phyloP scores from a whole-genome alignment of 2,113 vertebrate genomes.

The Formicarius rufipectus region DNA sequence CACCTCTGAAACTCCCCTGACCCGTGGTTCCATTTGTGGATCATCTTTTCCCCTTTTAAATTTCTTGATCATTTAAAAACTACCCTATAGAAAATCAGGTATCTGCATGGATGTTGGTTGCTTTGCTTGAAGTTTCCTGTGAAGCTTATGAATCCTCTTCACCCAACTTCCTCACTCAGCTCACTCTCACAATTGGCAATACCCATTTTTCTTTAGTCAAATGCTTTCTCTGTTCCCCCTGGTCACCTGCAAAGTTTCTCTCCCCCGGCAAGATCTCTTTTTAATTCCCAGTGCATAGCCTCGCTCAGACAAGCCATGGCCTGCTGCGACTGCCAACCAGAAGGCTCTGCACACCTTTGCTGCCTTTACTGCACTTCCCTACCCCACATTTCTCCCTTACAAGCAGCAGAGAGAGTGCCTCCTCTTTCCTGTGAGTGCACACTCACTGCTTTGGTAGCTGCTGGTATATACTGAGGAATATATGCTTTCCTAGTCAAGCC shows the following conservation, averaged over 20 bases:
- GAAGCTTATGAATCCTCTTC: fast-evolving
- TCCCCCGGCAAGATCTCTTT: background rate
- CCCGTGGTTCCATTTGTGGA: background rate
- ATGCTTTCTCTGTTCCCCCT: background rate
- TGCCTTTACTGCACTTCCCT: background rate
- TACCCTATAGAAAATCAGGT: background rate
- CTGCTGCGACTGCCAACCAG: background rate
- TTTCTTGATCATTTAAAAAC: background rate
- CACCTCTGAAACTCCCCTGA: background rate
- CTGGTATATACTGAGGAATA: background rate
- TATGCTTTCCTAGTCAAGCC: background rate
- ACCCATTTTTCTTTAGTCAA: background rate
- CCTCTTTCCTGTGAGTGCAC: background rate
- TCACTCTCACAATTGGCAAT: background rate
- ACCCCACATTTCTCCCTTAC: background rate
- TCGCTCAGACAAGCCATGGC: background rate
- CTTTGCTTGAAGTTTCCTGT: background rate
- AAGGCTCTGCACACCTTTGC: background rate
- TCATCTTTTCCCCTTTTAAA: background rate
- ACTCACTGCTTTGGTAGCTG: background rate
- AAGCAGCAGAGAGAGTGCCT: background rate
- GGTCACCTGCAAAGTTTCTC: background rate
- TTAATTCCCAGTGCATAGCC: background rate
- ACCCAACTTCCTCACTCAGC: background rate
- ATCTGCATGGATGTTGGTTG: background rate